Evolutionary conservation across 2,888 invertebrate species (phyloP).

Genomic region (Teleogryllus oceanicus): DNA sequence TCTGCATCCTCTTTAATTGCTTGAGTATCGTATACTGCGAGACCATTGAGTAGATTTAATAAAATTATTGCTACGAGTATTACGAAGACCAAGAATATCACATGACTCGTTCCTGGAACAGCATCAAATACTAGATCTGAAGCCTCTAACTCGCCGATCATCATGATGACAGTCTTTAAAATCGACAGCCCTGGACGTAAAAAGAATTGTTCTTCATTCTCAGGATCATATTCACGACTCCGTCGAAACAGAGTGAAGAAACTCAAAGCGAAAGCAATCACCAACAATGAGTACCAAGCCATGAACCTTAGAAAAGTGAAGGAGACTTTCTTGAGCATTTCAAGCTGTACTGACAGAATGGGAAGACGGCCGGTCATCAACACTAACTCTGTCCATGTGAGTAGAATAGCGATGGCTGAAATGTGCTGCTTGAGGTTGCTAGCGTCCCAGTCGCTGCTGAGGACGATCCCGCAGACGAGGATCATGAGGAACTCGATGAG

Average conservation of each 20-base stretch:
- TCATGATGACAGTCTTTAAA: conserved; percentile 81
- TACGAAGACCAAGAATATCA: conserved; percentile 67
- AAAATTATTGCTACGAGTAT: conserved; percentile 79
- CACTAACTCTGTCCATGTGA: conserved; percentile 73
- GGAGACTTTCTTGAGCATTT: conserved; percentile 74
- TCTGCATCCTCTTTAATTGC: conserved; percentile 69
- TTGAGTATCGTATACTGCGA: conserved; percentile 78
- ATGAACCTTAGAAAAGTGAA: conserved; percentile 75
- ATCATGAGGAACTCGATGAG: conserved; percentile 69
- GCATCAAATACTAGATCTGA: conserved; percentile 68
- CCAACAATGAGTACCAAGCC: conserved; percentile 73
- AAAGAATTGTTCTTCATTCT: conserved; percentile 60
- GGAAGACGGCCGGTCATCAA: conserved; percentile 77
- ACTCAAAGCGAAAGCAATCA: conserved; percentile 76
- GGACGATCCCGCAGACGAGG: conserved; percentile 57
- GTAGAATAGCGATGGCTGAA: conserved; percentile 67
- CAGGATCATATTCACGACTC: conserved; percentile 52
- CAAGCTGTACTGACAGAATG: conserved; percentile 72
- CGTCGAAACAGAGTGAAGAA: conserved; percentile 73
- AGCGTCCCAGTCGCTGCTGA: conserved; percentile 23
- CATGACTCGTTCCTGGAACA: conserved; percentile 65
- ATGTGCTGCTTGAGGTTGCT: conserved; percentile 55
- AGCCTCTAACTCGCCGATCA: conserved; percentile 82
- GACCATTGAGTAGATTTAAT: conserved; percentile 76
- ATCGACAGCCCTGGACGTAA: conserved; percentile 65